Conservation (phyloP, 2,888 invertebrate species). For the Noctua comes region DNA sequence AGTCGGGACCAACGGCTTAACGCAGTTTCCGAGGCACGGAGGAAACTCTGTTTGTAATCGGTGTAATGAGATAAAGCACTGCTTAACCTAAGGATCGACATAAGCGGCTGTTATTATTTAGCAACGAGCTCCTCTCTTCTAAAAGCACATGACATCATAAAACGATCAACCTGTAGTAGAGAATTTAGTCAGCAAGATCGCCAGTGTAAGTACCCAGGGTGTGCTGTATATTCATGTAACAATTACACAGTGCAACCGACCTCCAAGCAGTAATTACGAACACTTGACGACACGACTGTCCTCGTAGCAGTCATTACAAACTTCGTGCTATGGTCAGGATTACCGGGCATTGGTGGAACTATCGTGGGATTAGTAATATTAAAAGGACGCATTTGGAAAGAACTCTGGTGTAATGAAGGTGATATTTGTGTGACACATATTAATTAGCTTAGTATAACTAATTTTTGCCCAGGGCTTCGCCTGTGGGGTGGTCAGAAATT, state of each 20-base stretch:
- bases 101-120: background rate
- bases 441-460: background rate
- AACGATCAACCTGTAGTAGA: background rate
- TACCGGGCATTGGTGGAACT: background rate
- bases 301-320: background rate
- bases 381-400: background rate
- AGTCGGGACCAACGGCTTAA: background rate
- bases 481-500: background rate
- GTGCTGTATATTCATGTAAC: slow-evolving; percentile 6
- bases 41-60: background rate
- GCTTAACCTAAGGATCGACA: background rate
- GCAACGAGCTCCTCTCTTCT: background rate
- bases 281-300: slow-evolving; percentile 4
- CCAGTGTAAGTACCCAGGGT: background rate
- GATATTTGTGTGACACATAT: background rate
- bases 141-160: background rate
- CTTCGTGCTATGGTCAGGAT: background rate
- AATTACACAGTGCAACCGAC: background rate
- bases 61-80: background rate
- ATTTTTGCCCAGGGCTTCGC: background rate
- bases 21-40: background rate
- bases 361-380: background rate
- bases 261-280: background rate
- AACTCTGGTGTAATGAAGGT: background rate
- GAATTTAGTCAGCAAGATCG: too few species aligned